Evolutionary conservation across 2,797 vertebrate species (phyloP), one percentile per base, ranked within the genome.

Genomic region (Oryzias sinensis): DNA sequence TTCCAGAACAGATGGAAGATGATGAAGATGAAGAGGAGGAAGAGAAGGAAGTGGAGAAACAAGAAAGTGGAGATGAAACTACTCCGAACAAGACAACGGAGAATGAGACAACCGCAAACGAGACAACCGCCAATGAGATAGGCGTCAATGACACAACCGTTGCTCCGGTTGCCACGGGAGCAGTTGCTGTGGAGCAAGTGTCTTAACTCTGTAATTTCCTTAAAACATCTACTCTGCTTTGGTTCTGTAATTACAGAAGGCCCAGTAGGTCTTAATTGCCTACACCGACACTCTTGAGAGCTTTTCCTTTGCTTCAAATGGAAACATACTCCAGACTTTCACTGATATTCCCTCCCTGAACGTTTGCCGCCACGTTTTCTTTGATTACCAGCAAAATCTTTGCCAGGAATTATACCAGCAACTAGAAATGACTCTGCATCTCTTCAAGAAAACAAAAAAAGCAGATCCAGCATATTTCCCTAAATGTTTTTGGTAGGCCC

Each of bases 1-100:
- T 84, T 17, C 82, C 83, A n/a, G 87, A 91, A 76, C 59, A 60
- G 0, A 76, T 74, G 37, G 86, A 86, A 11, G 85, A 86, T 56
- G 80, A 27, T 0, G 81, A 77, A 27, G 84, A 83, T 3, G 80
- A 79, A 6, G 83, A 85, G 0, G 87, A 86, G 4, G 79, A 79
- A 16, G 78, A 72, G 5, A 70, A 76, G 14, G 64, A 73, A 40
- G 55, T 59, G 22, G 80, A 82, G 60, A 53, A 83, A 49, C 65
- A 60, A 11, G 74, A 80, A 59, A 81, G 49, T 49, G 63, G 83
- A 1, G 65, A 63, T 44, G 83, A 79, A 48, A 37, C 33, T 37
- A 37, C 33, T 3, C 33, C 33, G 33, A 37, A 13, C 33, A 37
- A 37, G 33, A 37, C 33, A 37, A 37, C 33, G 0, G 33, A 37